phyloP scores from a whole-genome alignment of 1,140 invertebrate species.

The Orchesella cincta region DNA sequence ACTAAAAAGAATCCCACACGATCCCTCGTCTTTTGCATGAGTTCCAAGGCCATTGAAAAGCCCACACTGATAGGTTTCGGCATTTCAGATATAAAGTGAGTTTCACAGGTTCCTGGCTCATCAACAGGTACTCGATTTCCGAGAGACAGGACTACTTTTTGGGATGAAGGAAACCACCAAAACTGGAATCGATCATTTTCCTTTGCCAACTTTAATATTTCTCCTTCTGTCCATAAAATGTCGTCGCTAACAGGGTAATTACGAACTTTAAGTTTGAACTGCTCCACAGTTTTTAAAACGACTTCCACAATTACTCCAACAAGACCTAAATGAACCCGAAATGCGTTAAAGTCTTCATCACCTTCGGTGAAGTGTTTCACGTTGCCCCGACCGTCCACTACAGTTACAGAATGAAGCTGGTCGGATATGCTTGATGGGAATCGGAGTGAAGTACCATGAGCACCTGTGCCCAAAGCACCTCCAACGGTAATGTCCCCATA shows the following conservation, averaged over 20 bases:
- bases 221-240: not conserved
- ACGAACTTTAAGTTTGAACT: not conserved
- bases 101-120: constrained; percentile 15
- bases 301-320: not conserved
- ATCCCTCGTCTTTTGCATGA: not conserved
- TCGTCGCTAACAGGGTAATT: not conserved
- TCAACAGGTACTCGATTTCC: not conserved
- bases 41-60: not conserved
- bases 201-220: not conserved
- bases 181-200: not conserved
- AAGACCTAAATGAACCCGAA: not conserved
- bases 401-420: not conserved
- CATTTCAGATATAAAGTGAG: not conserved
- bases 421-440: not conserved
- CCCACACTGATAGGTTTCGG: not conserved
- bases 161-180: constrained; percentile 2
- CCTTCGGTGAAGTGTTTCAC: not conserved
- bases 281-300: not conserved
- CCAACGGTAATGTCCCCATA: not conserved
- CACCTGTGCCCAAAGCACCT: not conserved
- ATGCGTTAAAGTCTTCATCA: not conserved
- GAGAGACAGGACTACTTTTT: not conserved
- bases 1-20: not conserved
- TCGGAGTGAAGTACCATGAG: not conserved
- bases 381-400: not conserved